Conservation (phyloP, 2,797 vertebrate species). For the Hippocampus kuda region DNA sequence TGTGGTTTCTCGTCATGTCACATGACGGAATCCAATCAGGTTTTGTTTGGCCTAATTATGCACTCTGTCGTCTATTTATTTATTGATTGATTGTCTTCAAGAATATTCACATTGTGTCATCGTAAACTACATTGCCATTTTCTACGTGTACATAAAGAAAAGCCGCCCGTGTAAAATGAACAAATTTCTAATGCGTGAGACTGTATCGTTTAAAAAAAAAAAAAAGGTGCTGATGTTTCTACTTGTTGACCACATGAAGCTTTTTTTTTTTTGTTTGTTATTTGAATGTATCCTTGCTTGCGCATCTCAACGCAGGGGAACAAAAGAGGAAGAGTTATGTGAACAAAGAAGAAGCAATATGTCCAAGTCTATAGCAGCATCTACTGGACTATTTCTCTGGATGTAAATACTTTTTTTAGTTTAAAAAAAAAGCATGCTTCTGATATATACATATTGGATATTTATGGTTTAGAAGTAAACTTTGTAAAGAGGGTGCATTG, state of each 20-base stretch:
- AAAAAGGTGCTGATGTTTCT: slow-evolving; percentile 64
- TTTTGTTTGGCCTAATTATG: slow-evolving; percentile 17
- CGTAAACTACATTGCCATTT: slow-evolving; percentile 53
- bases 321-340: slow-evolving; percentile 25
- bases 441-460: slow-evolving; percentile 5
- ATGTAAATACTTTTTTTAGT: not conserved
- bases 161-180: slow-evolving; percentile 57
- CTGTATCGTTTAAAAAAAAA: slow-evolving; percentile 56
- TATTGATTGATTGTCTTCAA: slow-evolving; percentile 5
- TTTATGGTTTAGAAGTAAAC: not conserved
- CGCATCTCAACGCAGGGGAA: slow-evolving; percentile 28
- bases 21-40: slow-evolving; percentile 31
- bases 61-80: not conserved
- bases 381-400: slow-evolving; percentile 17
- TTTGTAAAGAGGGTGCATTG: slow-evolving; percentile 1
- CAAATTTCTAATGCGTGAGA: slow-evolving; percentile 60
- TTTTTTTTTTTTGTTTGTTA: not conserved
- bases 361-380: slow-evolving; percentile 44
- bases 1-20: slow-evolving; percentile 19
- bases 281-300: slow-evolving; percentile 31
- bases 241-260: slow-evolving; percentile 7
- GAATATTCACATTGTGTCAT: slow-evolving; percentile 43
- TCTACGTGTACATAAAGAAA: slow-evolving; percentile 60
- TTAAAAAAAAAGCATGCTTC: slow-evolving; percentile 1
- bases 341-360: slow-evolving; percentile 58